Evolutionary conservation across 1,140 invertebrate species (phyloP).

Genomic region (Cotesia chilonis): DNA sequence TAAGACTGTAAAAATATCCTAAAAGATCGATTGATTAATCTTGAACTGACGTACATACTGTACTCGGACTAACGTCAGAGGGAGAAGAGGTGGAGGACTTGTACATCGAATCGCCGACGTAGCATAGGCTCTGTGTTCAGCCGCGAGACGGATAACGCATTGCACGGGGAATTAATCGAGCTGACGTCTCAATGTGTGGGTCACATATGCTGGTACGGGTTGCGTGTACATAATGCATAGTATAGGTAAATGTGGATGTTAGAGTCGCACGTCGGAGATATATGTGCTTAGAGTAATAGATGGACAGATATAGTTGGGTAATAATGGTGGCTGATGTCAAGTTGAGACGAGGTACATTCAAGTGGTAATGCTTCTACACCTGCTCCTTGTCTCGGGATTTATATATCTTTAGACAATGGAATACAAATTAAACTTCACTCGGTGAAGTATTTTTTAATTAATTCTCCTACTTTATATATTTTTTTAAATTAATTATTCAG

Average conservation of each 20-base stretch:
- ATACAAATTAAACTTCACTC: too few species aligned
- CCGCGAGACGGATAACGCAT: conserved; percentile 37
- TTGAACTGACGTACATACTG: too few species aligned
- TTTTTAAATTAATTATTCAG: too few species aligned
- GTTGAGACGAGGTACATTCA: conserved; percentile 17
- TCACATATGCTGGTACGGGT: conserved; percentile 1
- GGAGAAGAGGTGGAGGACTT: background rate
- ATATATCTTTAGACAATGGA: background rate
- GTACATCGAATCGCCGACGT: conserved; percentile 17
- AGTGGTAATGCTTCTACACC: conserved; percentile 16
- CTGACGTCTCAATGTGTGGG: conserved; percentile 21
- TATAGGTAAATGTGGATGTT: conserved; percentile 2
- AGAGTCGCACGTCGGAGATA: background rate
- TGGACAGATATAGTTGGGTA: conserved; percentile 16
- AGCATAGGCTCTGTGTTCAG: background rate
- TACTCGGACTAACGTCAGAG: background rate
- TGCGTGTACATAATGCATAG: conserved; percentile 11
- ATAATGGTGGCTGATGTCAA: conserved; percentile 16
- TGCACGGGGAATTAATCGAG: conserved; percentile 55
- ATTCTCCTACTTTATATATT: too few species aligned
- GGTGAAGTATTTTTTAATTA: too few species aligned
- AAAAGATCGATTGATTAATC: too few species aligned
- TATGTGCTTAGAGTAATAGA: conserved; percentile 4
- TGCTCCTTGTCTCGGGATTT: conserved; percentile 12
- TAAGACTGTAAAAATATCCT: too few species aligned